Conservation (phyloP, 1,140 invertebrate genomes). For the Euura saliciscinereae region DNA sequence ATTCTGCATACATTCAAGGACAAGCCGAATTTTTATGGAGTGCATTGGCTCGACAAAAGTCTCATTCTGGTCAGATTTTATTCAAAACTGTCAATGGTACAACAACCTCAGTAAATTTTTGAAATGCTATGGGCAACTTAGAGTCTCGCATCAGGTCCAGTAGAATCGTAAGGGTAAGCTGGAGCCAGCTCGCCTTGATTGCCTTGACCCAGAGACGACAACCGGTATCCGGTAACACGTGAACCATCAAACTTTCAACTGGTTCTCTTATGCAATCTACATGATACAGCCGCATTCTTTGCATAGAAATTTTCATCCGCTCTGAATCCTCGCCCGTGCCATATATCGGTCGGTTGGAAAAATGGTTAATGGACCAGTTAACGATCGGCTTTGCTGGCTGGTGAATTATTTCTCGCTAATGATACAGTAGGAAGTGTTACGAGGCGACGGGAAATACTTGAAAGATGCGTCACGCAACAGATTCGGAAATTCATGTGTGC, state of each 20-base stretch:
- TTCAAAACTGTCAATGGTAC: too few relatives aligned
- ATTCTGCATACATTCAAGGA: too few relatives aligned
- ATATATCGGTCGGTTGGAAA: neutral
- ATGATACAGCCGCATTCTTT: constrained; percentile 2
- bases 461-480: neutral
- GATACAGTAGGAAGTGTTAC: too few relatives aligned
- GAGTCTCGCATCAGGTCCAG: neutral
- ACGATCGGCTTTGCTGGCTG: neutral
- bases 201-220: constrained; percentile 47
- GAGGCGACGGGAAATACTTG: neutral
- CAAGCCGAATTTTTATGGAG: too few relatives aligned
- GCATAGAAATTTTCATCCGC: neutral
- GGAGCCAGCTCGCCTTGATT: constrained; percentile 23
- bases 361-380: neutral
- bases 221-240: constrained; percentile 28
- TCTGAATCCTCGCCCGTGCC: neutral
- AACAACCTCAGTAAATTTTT: too few relatives aligned
- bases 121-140: neutral
- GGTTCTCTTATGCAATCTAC: constrained; percentile 38
- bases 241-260: constrained; percentile 37
- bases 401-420: too few relatives aligned
- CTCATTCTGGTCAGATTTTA: too few relatives aligned
- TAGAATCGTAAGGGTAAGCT: neutral
- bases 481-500: neutral
- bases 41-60: too few relatives aligned